Evolutionary conservation across 2,797 vertebrate species (phyloP), one percentile per base, ranked within the genome.

Genomic region (Aphelocoma californica): DNA sequence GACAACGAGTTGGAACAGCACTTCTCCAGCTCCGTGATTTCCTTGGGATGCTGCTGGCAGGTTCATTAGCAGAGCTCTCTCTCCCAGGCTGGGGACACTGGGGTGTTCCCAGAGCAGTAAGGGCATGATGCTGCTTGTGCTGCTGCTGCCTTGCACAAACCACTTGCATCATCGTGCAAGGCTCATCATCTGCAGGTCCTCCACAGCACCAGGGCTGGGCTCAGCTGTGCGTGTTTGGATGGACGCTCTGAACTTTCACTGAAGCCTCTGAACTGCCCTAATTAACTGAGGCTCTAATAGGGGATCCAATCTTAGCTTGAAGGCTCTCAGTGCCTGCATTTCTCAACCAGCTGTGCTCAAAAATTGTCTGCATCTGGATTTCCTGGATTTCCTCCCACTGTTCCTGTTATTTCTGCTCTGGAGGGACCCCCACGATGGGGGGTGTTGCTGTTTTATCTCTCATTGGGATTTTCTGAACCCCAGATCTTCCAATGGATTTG

Each of bases 41-140:
- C 44, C 10, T 34, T 2, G 32, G 69, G 86, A 3, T 67, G 56
- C 19, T 94, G 80, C 86, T 89, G 81, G n/a, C 38, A 44, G 73
- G 32, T 8, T 31, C n/a, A 82, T 77, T 17, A 85, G 65, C 90
- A 50, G 9, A 87, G 74, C 70, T 93, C 40, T 93, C 26, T 92
- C 44, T 93, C 26, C 94, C 92, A 77, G 90, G 64, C 89, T 86
- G 75, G 95, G 93, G 89, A 58, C 92, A 80, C 74, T 9, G 81
- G 91, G 87, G 13, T 91, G 94, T 81, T 94, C 81, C 93, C 94
- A 51, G 19, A 65, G 77, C 65, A 14, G 15, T 61, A 7, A 88
- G 65, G 93, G 44, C 93, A n/a, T 95, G 94, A 95, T 77, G 86
- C 92, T 95, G 94, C 96, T 90, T 92, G 95, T 66, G 74, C 42